Conservation (phyloP, 1,140 invertebrate genomes). For the Drosophila subobscura region DNA sequence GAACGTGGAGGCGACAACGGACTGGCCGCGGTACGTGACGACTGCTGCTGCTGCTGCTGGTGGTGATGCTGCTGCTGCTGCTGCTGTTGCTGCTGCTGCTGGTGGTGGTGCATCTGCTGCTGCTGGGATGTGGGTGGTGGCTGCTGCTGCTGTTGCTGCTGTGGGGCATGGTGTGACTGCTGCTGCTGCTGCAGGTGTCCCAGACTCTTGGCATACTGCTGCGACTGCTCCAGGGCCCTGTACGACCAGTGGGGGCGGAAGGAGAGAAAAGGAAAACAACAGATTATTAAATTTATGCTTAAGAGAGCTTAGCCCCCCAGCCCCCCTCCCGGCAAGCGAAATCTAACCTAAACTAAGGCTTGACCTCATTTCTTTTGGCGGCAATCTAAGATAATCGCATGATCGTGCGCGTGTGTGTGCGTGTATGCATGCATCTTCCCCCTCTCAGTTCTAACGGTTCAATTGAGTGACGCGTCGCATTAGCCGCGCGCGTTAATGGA, state of each 20-base stretch:
- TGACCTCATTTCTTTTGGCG: conserved; percentile 47
- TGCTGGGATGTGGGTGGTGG: conserved; percentile 61
- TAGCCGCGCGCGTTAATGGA: conserved; percentile 32
- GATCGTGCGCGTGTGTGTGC: conserved; percentile 20
- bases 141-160: conserved; percentile 60
- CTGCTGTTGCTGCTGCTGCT: conserved; percentile 55
- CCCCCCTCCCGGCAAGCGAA: neutral
- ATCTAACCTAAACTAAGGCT: conserved; percentile 34
- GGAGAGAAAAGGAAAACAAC: conserved; percentile 30
- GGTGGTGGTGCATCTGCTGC: conserved; percentile 53
- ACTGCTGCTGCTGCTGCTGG: conserved; percentile 66
- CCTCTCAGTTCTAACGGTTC: no score
- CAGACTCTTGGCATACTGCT: conserved; percentile 75
- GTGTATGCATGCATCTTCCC: conserved; percentile 4
- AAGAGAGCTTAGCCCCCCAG: neutral
- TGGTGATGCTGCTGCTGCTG: conserved; percentile 62
- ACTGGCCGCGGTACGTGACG: conserved; percentile 76
- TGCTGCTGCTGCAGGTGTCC: conserved; percentile 48
- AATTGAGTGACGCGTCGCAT: conserved; percentile 12
- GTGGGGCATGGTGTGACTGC: conserved; percentile 49
- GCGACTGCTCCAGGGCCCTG: conserved; percentile 72
- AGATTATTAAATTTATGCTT: conserved; percentile 73
- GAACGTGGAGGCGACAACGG: conserved; percentile 78
- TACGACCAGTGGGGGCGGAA: conserved; percentile 65
- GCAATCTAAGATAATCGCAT: conserved; percentile 63